Evolutionary conservation across 2,888 invertebrate species (phyloP).

Genomic region (Tetropium fuscum): DNA sequence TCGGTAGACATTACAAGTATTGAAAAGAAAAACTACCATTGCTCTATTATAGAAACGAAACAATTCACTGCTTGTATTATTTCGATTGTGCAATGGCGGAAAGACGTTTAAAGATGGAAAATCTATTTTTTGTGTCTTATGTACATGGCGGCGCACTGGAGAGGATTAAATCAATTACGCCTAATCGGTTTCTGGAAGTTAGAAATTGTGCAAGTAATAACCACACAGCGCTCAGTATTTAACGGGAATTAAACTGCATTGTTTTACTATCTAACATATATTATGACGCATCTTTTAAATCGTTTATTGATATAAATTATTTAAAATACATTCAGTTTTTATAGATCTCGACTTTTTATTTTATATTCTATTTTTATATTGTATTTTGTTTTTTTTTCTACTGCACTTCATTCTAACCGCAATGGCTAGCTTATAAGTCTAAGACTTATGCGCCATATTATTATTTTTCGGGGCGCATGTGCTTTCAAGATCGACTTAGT

Average conservation of each 20-base stretch:
- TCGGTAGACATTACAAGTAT: conserved; percentile 17
- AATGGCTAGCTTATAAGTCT: no score
- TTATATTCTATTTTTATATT: no score
- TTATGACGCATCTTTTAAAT: no score
- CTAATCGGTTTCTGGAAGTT: conserved; percentile 49
- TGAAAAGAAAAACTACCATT: conserved; percentile 46
- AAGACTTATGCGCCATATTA: no score
- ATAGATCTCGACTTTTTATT: no score
- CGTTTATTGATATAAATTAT: no score
- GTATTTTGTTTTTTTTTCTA: no score
- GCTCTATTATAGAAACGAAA: conserved; percentile 48
- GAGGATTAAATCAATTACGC: conserved; percentile 43
- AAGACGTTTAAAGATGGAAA: conserved; percentile 42
- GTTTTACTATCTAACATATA: no score
- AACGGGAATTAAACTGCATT: conserved; percentile 1
- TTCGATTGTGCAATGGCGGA: conserved; percentile 47
- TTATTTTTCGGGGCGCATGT: no score
- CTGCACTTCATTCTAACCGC: no score
- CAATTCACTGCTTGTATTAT: conserved; percentile 45
- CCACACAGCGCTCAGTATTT: conserved; percentile 35
- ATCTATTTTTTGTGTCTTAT: conserved; percentile 43
- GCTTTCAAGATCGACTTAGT: no score
- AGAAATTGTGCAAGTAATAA: conserved; percentile 48
- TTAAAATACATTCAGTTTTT: no score
- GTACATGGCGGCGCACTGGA: conserved; percentile 48